Percentiles rank a stretch among this genome's conserved stretches.
Conservation (phyloP, 2,888 invertebrate species). For the Brassicogethes aeneus region DNA sequence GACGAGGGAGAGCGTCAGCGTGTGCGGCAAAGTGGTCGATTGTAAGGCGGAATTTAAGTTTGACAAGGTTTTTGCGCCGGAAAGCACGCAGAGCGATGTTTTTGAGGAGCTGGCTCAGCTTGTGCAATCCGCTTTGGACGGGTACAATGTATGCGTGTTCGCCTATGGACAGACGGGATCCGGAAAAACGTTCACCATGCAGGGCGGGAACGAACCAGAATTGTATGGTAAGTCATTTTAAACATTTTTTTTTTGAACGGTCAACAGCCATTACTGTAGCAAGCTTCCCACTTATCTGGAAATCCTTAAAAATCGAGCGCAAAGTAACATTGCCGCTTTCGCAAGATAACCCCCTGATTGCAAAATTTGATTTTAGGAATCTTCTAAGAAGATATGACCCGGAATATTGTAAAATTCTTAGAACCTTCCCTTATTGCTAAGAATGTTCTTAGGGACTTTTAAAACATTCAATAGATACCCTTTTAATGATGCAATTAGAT, state of each 20-base stretch:
- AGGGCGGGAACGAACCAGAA: conserved; percentile 44
- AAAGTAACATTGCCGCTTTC: no score
- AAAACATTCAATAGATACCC: no score
- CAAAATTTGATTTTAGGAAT: no score
- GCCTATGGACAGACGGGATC: conserved; percentile 89
- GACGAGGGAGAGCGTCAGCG: conserved; percentile 28
- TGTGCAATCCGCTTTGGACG: conserved; percentile 81
- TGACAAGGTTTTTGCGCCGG: conserved; percentile 75
- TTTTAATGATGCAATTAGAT: no score
- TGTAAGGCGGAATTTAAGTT: conserved; percentile 61
- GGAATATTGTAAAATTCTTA: no score
- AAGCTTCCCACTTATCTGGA: no score
- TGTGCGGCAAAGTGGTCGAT: conserved; percentile 40
- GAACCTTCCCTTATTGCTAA: no score
- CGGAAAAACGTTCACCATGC: conserved; percentile 88
- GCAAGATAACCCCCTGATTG: no score
- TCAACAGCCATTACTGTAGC: no score
- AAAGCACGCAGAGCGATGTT: conserved; percentile 62
- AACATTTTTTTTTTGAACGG: conserved; percentile 1
- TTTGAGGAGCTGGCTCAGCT: conserved; percentile 79
- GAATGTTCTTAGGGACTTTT: no score
- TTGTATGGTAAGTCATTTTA: background rate
- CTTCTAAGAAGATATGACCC: no score
- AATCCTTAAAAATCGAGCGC: no score
- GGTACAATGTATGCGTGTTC: conserved; percentile 85